These are phyloP conservation scores for Cremastinae sp. DNA, from an alignment of 2,888 invertebrate species.

Conservation along the genomic window DNA sequence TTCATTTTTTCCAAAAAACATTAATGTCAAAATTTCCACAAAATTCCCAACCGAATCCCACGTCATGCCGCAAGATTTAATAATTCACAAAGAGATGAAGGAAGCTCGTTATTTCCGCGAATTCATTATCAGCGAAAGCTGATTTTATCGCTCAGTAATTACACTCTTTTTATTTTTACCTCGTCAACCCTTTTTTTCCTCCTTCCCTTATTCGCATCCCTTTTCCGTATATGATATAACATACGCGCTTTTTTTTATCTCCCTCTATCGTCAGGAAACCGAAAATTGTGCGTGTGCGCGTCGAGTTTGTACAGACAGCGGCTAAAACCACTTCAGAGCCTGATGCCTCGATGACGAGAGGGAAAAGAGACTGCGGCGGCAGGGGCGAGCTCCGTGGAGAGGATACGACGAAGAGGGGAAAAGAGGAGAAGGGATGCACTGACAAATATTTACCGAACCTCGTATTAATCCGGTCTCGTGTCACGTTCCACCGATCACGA, in stretches of 20 bases:
- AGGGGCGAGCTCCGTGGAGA: neutral
- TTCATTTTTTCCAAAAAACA: too few species aligned
- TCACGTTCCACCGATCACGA: constrained; percentile 61
- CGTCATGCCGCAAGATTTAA: neutral
- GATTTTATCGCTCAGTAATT: constrained; percentile 24
- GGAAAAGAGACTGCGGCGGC: constrained; percentile 13
- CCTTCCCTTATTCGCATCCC: constrained; percentile 4
- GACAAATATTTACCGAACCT: constrained; percentile 62
- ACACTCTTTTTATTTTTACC: constrained; percentile 21
- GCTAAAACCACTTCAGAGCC: constrained; percentile 60
- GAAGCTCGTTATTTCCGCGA: constrained; percentile 1
- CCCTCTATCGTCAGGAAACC: constrained; percentile 33
- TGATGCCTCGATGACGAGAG: constrained; percentile 55
- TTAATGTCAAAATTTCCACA: too few species aligned
- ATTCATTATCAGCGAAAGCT: constrained; percentile 10
- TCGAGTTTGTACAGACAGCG: constrained; percentile 15
- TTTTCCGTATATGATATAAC: neutral
- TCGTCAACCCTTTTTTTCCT: constrained; percentile 6
- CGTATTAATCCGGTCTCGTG: constrained; percentile 60
- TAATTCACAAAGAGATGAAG: neutral
- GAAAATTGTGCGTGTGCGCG: neutral
- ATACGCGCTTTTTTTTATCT: constrained; percentile 42
- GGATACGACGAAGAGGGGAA: neutral
- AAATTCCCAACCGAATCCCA: too few species aligned
- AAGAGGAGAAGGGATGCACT: constrained; percentile 46